Conservation (phyloP, 2,888 invertebrate species). For the Drosophila colorata region DNA sequence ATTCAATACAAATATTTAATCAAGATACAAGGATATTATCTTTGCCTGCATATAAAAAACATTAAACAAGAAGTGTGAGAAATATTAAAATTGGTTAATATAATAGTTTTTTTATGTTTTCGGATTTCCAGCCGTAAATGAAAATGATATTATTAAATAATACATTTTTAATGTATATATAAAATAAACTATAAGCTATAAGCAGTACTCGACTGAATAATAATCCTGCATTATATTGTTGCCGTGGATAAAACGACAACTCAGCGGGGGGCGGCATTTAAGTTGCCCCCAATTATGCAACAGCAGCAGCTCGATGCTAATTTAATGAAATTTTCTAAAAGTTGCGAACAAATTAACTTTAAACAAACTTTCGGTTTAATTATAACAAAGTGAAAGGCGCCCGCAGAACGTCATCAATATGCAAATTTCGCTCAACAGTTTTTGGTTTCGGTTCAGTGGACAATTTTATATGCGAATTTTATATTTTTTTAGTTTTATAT, state of each 20-base stretch:
- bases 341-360: slow-evolving; percentile 42
- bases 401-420: slow-evolving; percentile 43
- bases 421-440: slow-evolving; percentile 40
- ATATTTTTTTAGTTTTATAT: neutral
- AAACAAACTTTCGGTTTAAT: slow-evolving; percentile 51
- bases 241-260: no score
- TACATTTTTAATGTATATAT: neutral
- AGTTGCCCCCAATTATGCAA: slow-evolving; percentile 16
- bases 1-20: slow-evolving; percentile 31
- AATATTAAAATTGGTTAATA: neutral
- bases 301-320: slow-evolving; percentile 21
- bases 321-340: slow-evolving; percentile 39
- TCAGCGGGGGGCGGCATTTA: neutral
- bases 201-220: no score
- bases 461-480: slow-evolving; percentile 2
- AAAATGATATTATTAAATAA: neutral
- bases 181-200: no score
- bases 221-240: no score
- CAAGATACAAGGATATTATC: slow-evolving; percentile 19
- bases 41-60: slow-evolving; percentile 6
- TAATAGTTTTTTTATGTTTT: neutral
- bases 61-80: neutral
- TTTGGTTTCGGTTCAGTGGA: slow-evolving; percentile 2
- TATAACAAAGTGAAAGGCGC: slow-evolving; percentile 22
- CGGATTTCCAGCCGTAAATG: neutral